Base-by-base conservation (phyloP, 2,888 invertebrate genomes). In the Dasypogon diadema region DNA sequence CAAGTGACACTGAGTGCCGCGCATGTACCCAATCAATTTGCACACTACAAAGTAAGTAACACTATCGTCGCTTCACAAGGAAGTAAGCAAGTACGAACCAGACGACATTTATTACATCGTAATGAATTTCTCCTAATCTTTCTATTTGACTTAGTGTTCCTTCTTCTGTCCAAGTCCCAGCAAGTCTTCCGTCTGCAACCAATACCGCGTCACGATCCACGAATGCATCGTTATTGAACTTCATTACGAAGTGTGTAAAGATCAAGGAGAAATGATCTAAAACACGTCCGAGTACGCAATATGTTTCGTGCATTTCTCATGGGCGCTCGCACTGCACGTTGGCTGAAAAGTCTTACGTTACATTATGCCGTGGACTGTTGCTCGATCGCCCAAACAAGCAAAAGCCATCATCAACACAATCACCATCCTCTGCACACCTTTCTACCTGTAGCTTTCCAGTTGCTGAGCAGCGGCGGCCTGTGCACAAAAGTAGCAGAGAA, bases 51-150 rank as follows among this genome's bases (percentile, higher is more conserved):
- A 65, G n/a, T 42, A 22, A 65, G n/a, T 42, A 46, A 34, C 24
- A 46, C 12, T 18, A 65, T 65, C 65, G 46, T 65, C 65, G 46
- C 24, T 24, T 21, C 46, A 42, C 46, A 48, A 65, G 46, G 46
- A 65, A 65, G 48, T 48, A 60, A 12, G 16, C 16, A 34, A 4
- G 48, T 22, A 65, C 65, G 46, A 46, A 48, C 46, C 65, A 65
- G 65, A 65, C 65, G 65, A 65, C 65, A 48, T 65, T 65, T 46
- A 65, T 65, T 65, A 65, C 65, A 22, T 65, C 42, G 65, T 65
- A 65, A 65, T 65, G 65, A 48, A 65, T 65, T 65, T 65, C 65
- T 65, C 65, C 65, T 65, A 65, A 65, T 65, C 65, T 46, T 46
- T 46, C 24, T 46, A 65, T 48, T 46, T 34, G 37, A 48, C 46